Conservation (phyloP, 1,140 invertebrate species). For the Colletes gigas region DNA sequence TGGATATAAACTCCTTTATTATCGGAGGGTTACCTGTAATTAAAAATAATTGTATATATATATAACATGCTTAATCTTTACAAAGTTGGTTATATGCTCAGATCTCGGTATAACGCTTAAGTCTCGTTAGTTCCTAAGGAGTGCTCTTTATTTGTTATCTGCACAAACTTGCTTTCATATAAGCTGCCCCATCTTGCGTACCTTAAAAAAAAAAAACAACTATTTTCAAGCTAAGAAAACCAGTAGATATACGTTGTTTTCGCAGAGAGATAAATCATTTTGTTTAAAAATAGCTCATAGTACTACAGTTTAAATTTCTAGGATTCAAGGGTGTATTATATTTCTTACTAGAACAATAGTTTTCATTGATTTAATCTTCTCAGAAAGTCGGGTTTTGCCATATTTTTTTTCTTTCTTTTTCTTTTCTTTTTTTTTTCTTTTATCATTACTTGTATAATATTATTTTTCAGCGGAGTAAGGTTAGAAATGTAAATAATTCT, state of each 20-base stretch:
- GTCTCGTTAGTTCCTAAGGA: conserved; percentile 66
- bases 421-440: not conserved
- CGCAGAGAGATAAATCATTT: not conserved
- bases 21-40: conserved; percentile 23
- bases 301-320: not conserved
- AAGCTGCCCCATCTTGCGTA: conserved; percentile 1
- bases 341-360: conserved; percentile 7
- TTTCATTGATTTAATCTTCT: conserved; percentile 15
- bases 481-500: conserved; percentile 33
- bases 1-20: not conserved
- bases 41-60: conserved; percentile 61
- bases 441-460: not conserved
- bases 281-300: not conserved
- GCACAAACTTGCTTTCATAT: conserved; percentile 65
- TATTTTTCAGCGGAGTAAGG: not conserved
- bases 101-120: conserved; percentile 65
- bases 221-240: conserved; percentile 2
- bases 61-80: conserved; percentile 45
- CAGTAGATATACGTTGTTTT: conserved; percentile 1
- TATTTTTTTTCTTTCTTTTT: too few relatives aligned
- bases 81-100: conserved; percentile 39
- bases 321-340: conserved; percentile 3
- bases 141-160: conserved; percentile 57
- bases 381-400: not conserved
- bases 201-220: not conserved